Evolutionary conservation across 2,888 invertebrate genomes (phyloP), one percentile per base, ranked within the genome.

Genomic region (Morinoia aosen): DNA sequence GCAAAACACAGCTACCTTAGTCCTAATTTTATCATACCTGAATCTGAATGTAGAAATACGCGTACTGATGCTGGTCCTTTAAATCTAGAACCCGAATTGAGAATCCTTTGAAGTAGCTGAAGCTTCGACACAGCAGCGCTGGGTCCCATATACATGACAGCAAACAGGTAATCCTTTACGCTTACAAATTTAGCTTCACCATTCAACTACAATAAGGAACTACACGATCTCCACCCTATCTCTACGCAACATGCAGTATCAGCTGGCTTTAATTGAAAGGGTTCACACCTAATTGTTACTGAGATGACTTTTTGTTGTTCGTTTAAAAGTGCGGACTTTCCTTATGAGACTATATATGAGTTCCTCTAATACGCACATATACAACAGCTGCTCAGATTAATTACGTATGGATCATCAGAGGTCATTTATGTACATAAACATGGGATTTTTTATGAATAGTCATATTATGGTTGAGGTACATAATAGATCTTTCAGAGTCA

Each of bases 21-120:
- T n/a, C 48, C 48, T 48, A 16, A 16, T 61, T 19, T 61, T 61
- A 5, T 19, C 61, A 3, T 1, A 76, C 76, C 76, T 76, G 76
- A 12, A 76, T 16, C 33, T 16, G 94, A 58, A 94, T n/a, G 57
- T 57, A 94, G 94, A 39, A 94, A 94, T 16, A 58, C 57, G 12
- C 58, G 57, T 16, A 94, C 94, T 58, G 94, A 33, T 94, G 94
- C 94, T 58, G 94, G 48, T 94, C 94, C 94, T 58, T 94, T 94
- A 58, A 56, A 58, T 57, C 58, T 19, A n/a, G 94, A 57, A 33
- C 48, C 94, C 3, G 57, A 57, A 94, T n/a, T 33, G 16, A 94
- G 94, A 39, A 94, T 58, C 33, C 94, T 94, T 57, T 94, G 57
- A 7, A 94, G 58, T n/a, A 94, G 10, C 57, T 57, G 56, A 94